Conservation (phyloP, 2,113 vertebrate genomes). For the Stegastes partitus region DNA sequence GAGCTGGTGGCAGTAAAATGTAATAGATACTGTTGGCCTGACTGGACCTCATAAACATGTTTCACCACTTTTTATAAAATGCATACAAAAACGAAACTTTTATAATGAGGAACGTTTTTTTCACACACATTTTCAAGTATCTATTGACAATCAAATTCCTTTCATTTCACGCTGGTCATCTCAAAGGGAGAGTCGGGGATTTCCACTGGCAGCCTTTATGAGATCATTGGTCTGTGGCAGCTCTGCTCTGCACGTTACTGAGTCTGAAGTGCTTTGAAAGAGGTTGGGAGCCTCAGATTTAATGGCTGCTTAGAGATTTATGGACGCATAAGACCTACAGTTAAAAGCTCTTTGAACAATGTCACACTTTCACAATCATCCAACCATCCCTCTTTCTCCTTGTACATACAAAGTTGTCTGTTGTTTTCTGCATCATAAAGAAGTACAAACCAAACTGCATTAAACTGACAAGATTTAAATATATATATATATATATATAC, state of each 20-base stretch:
- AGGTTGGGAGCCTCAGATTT: constrained; percentile 14
- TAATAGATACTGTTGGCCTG: constrained; percentile 17
- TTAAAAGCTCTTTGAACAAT: constrained; percentile 36
- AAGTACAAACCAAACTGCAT: not conserved
- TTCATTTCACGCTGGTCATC: not conserved
- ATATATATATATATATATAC: too few species aligned
- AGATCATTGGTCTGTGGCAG: not conserved
- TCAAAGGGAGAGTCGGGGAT: not conserved
- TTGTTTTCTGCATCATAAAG: not conserved
- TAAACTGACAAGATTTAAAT: not conserved
- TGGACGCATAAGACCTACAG: constrained; percentile 18
- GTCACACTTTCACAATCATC: constrained; percentile 8
- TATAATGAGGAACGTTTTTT: too few species aligned
- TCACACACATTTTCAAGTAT: not conserved
- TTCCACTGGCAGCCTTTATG: constrained; percentile 23
- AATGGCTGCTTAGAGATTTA: constrained; percentile 40
- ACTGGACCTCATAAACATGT: constrained; percentile 13
- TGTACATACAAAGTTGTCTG: not conserved
- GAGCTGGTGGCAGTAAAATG: constrained; percentile 10
- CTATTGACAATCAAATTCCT: not conserved
- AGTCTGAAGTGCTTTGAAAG: constrained; percentile 30
- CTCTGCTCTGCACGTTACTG: constrained; percentile 15
- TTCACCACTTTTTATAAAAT: not conserved
- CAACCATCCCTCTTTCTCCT: not conserved
- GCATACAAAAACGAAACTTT: not conserved